Base-by-base conservation (phyloP, 2,888 invertebrate species). In the Cephus nigrinus region DNA sequence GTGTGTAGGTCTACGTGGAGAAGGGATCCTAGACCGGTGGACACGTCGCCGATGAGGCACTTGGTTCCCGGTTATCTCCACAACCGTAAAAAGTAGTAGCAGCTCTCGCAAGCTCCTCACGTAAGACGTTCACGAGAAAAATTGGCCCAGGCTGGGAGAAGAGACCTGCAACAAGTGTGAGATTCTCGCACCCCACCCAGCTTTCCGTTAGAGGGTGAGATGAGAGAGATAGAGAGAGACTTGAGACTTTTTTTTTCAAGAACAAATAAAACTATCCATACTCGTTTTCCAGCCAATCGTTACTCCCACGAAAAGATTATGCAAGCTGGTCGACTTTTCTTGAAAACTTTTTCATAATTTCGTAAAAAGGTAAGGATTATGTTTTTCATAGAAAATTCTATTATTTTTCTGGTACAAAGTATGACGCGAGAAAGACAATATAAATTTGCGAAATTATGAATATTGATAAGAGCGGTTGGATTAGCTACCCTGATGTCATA, bases 81-180 rank as follows among this genome's bases (percentile, higher is more conserved):
- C 9, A 23, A 9, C 15, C 55, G 55, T 55, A 55, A 55, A 40
- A 55, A 55, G 55, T 9, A 55, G 9, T 23, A 55, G 55, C 55
- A 23, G 23, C 12, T 71, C 31, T 71, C 12, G 71, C 71, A 33
- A 71, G 71, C 71, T 71, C 32, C 5, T 71, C 71, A 71, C 71
- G 71, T 71, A 55, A 55, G 71, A 71, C 71, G 32, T 32, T 71
- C 31, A 23, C 33, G 71, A 71, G 71, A 32, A 31, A 33, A 71
- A 31, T 71, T 33, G 71, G 71, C 12, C 2, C 71, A 33, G 68
- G 15, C 33, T 33, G 74, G 15, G 31, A 69, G 74, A 69, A 77
- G 68, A 55, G 34, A 72, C 55, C 76, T 73, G 77, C 77, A 77
- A 77, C 77, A 77, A 77, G 77, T 77, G 75, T 77, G 77, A 75